phyloP scores from a whole-genome alignment of 1,140 invertebrate species.

The Zaprionus africanus region DNA sequence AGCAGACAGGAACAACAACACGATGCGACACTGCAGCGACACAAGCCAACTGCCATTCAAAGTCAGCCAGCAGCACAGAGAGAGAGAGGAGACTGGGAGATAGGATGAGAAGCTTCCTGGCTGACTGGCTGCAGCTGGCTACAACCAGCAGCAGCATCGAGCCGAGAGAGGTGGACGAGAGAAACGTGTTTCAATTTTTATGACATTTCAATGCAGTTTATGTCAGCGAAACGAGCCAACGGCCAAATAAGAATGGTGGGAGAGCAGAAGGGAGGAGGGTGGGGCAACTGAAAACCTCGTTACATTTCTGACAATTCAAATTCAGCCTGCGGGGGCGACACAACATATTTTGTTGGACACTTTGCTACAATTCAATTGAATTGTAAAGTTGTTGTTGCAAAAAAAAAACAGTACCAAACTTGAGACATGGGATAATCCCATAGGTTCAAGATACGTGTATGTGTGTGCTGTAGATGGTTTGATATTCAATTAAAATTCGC shows the following conservation, averaged over 20 bases:
- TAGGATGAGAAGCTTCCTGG: neutral
- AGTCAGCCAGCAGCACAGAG: constrained; percentile 36
- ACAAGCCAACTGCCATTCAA: constrained; percentile 51
- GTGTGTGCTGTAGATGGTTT: neutral
- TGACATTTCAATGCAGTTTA: constrained; percentile 78
- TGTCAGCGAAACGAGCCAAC: constrained; percentile 66
- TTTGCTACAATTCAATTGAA: constrained; percentile 73
- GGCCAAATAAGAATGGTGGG: constrained; percentile 24
- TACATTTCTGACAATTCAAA: constrained; percentile 79
- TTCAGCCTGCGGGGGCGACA: constrained; percentile 45
- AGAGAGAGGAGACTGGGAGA: neutral
- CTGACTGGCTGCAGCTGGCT: constrained; percentile 21
- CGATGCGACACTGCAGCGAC: constrained; percentile 42
- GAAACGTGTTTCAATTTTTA: constrained; percentile 76
- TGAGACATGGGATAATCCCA: neutral
- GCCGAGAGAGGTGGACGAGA: constrained; percentile 37
- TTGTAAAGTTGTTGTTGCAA: neutral
- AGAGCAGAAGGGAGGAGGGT: neutral
- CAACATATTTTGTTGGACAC: constrained; percentile 56
- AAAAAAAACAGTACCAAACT: neutral
- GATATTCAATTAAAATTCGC: neutral
- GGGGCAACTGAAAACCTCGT: constrained; percentile 42
- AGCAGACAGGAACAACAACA: constrained; percentile 24
- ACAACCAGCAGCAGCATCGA: constrained; percentile 16
- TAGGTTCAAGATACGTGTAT: neutral